Conservation (phyloP, 2,888 invertebrate genomes). For the Brachyopa scutellaris region DNA sequence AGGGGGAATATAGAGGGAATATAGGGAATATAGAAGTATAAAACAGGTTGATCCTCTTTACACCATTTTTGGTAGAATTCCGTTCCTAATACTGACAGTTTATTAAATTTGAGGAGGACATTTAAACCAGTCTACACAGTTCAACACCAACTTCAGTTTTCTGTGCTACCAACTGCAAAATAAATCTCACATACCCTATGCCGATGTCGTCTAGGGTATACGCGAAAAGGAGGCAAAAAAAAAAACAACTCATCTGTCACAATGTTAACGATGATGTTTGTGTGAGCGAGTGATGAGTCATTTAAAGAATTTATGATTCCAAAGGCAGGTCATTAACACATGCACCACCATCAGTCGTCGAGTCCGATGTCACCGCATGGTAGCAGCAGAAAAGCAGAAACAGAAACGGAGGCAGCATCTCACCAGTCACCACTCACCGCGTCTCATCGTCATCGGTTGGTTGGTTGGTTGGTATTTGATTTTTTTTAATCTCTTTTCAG, state of each 20-base stretch:
- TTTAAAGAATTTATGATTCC: conserved; percentile 46
- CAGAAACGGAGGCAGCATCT: neutral
- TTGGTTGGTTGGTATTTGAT: neutral
- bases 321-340: conserved; percentile 65
- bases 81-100: too few relatives aligned
- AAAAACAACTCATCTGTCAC: conserved; percentile 4
- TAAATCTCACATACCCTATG: neutral
- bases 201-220: conserved; percentile 30
- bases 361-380: conserved; percentile 32
- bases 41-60: too few relatives aligned
- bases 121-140: too few relatives aligned
- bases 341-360: conserved; percentile 43
- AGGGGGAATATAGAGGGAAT: too few relatives aligned
- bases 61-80: too few relatives aligned
- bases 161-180: too few relatives aligned
- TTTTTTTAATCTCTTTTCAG: conserved; percentile 1
- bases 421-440: neutral
- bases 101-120: neutral
- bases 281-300: conserved; percentile 46
- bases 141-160: too few relatives aligned
- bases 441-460: conserved; percentile 10
- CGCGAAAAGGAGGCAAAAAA: conserved; percentile 6
- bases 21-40: too few relatives aligned
- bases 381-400: neutral
- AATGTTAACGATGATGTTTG: conserved; percentile 29